phyloP scores from a whole-genome alignment of 1,140 invertebrate species.

The Mercenaria mercenaria region DNA sequence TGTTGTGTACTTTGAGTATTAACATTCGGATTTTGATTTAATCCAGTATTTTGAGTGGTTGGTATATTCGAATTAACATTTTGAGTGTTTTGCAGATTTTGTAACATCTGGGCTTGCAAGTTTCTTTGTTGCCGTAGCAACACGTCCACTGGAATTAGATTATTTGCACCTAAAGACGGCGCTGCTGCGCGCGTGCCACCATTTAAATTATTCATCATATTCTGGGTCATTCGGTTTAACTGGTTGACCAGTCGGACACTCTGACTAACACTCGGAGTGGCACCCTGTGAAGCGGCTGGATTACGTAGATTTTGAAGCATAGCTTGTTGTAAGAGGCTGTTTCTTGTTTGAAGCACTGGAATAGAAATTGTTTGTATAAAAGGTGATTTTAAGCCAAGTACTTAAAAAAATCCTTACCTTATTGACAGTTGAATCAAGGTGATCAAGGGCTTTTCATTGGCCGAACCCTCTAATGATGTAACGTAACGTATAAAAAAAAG shows the following conservation, averaged over 20 bases:
- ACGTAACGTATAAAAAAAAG: too few relatives aligned
- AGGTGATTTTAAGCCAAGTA: too few relatives aligned
- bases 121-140: constrained; percentile 20
- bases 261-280: background rate
- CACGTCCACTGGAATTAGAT: background rate
- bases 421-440: too few relatives aligned
- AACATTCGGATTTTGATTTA: background rate
- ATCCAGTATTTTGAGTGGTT: background rate
- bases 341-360: constrained; percentile 26
- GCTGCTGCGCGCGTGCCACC: background rate
- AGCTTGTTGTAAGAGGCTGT: constrained; percentile 17
- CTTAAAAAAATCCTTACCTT: too few relatives aligned
- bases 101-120: background rate
- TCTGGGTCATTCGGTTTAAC: constrained; percentile 30
- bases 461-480: too few relatives aligned
- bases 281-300: background rate
- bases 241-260: background rate
- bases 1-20: background rate
- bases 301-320: constrained; percentile 28
- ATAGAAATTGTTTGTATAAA: too few relatives aligned
- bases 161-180: background rate
- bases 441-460: too few relatives aligned
- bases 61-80: background rate
- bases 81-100: background rate
- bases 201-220: constrained; percentile 38